These are phyloP conservation scores for Gyps fulvus DNA, from an alignment of 2,113 vertebrate genomes.

Conservation along the genomic window DNA sequence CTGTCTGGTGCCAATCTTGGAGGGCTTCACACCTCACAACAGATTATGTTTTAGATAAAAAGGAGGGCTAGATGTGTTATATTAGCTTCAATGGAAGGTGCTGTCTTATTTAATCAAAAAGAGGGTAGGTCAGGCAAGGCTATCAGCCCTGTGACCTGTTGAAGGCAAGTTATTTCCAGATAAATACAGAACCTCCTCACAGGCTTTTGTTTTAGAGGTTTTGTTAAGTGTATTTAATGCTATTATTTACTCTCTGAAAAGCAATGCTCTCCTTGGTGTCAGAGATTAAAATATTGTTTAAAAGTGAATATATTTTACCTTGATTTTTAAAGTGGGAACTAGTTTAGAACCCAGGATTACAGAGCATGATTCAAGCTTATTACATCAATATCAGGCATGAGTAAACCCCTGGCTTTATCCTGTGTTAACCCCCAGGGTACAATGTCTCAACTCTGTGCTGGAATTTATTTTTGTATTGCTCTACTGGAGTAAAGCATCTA, in stretches of 20 bases:
- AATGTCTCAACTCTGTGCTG: background rate
- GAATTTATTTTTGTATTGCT: background rate
- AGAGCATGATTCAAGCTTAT: background rate
- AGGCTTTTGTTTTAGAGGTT: background rate
- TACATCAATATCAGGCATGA: background rate
- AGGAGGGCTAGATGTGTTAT: background rate
- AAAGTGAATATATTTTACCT: background rate
- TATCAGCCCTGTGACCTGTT: background rate
- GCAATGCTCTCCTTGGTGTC: background rate
- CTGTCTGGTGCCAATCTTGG: background rate
- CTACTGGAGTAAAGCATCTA: background rate
- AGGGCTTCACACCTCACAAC: background rate
- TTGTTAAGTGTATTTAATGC: background rate
- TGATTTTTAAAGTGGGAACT: background rate
- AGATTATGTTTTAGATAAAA: background rate
- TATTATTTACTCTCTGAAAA: background rate
- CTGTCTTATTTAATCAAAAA: background rate
- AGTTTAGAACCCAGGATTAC: background rate
- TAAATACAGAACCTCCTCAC: background rate
- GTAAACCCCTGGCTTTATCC: background rate
- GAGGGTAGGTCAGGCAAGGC: background rate
- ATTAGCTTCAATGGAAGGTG: background rate
- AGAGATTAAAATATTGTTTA: background rate
- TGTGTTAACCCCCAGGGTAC: accelerated
- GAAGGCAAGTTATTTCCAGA: background rate